phyloP scores from a whole-genome alignment of 2,888 invertebrate species.

The Lasioglossum villosulum region DNA sequence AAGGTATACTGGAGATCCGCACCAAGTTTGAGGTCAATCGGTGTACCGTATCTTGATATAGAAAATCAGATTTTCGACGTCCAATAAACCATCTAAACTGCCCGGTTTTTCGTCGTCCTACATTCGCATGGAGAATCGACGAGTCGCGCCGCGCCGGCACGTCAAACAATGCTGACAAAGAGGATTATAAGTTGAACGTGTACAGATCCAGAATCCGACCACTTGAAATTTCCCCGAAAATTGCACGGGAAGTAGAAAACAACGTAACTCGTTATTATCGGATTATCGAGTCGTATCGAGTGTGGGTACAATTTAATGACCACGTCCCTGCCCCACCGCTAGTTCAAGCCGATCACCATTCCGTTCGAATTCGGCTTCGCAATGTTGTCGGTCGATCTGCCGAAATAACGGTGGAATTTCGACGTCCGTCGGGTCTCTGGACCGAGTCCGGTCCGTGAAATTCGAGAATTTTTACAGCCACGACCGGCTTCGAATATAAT shows the following conservation, averaged over 20 bases:
- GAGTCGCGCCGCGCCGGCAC: background rate
- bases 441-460: background rate
- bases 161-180: background rate
- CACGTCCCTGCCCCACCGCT: background rate
- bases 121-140: background rate
- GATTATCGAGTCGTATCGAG: slow-evolving; percentile 17
- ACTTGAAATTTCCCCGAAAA: slow-evolving; percentile 5
- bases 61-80: background rate
- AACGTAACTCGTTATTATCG: slow-evolving; percentile 21
- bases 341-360: background rate
- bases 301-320: slow-evolving; percentile 18
- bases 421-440: background rate
- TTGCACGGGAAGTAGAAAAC: slow-evolving; percentile 9
- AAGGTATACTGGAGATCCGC: background rate
- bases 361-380: slow-evolving; percentile 10
- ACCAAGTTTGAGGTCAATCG: background rate
- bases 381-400: slow-evolving; percentile 1
- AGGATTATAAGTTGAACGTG: background rate
- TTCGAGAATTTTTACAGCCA: slow-evolving; percentile 40
- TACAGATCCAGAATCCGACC: slow-evolving; percentile 3
- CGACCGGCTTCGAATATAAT: background rate
- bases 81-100: background rate
- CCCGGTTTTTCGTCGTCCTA: background rate
- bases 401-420: slow-evolving; percentile 2
- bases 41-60: background rate